Base-by-base conservation (phyloP, 1,140 invertebrate species). In the Cecropterus lyciades region DNA sequence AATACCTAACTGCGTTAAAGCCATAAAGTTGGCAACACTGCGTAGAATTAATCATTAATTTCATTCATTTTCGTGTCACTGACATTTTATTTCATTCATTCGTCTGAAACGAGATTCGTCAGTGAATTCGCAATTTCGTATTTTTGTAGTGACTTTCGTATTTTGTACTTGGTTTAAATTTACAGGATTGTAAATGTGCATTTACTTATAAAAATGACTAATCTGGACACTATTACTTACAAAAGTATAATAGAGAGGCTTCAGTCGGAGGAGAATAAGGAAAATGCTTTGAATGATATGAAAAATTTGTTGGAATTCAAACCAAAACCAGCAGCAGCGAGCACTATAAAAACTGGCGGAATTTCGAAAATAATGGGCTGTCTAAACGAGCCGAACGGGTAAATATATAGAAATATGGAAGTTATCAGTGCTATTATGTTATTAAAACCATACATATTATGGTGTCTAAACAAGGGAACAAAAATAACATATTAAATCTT, bases 351-450 rank as follows among this genome's bases (percentile, higher is more conserved):
- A 63, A 69, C 80, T 67, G 73, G 74, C 13, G 88, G 87, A 40
- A 80, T 91, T 65, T 69, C 80, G 4, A 82, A 87, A 75, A 86
- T 91, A 45, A 42, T 89, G 5, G 66, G 82, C 8, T 91, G 88
- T 56, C 65, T 91, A 5, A 84, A 88, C 70, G 65, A 67, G 6
- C 16, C 46, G 20, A 79, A 87, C 53, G 81, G 79, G 86, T 91
- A 80, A 24, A 79, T 74, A 57, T 59, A 40, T 3, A 6, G 7
- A 30, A 6, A 4, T 3, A 30, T 30, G 7, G 27, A 24, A 24
- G 20, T 24, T 3, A 24, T 3, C 5, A 24, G 20, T 24, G 20
- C 20, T 1, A 24, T 3, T 24, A 24, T 3, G 20, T 24, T 24
- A 5, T 24, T 24, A 24, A 24, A 5, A 24, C 5, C 20, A 20